Conservation (phyloP, 2,888 invertebrate species). For the Vanessa cardui region DNA sequence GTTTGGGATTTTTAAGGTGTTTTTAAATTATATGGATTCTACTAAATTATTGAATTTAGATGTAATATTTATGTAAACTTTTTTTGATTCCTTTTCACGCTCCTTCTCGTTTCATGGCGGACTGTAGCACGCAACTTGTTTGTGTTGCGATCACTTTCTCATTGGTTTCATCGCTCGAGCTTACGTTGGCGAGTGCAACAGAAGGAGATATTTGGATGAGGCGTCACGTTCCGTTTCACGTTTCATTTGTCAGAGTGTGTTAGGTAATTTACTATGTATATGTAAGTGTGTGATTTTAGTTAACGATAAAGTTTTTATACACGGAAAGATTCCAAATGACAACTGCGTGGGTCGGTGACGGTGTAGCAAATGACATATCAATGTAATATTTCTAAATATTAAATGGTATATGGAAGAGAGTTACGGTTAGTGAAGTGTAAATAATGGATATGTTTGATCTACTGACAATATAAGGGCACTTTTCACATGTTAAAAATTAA, state of each 20-base stretch:
- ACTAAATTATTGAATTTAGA: conserved; percentile 63
- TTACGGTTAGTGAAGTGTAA: conserved; percentile 67
- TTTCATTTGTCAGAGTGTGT: conserved; percentile 59
- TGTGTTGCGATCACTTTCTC: conserved; percentile 39
- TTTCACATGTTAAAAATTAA: conserved; percentile 71
- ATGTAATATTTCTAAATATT: conserved; percentile 71
- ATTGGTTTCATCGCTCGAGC: conserved; percentile 31
- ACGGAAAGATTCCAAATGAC: conserved; percentile 81
- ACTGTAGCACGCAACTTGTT: conserved; percentile 53
- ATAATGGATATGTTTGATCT: conserved; percentile 64
- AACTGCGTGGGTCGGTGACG: conserved; percentile 59
- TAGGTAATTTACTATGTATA: conserved; percentile 63
- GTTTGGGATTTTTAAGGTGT: conserved; percentile 65
- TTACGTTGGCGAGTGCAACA: conserved; percentile 29
- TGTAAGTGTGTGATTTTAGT: conserved; percentile 78
- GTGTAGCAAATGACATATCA: conserved; percentile 81
- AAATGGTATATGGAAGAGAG: conserved; percentile 46
- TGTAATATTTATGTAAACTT: conserved; percentile 54
- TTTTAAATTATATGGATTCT: conserved; percentile 72
- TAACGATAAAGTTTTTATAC: conserved; percentile 67
- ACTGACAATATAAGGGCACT: conserved; percentile 73
- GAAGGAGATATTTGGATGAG: conserved; percentile 33
- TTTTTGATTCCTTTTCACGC: conserved; percentile 59
- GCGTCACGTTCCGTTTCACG: conserved; percentile 35
- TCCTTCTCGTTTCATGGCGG: conserved; percentile 57